Conservation (phyloP, 2,113 vertebrate genomes). For the Gila orcuttii region DNA sequence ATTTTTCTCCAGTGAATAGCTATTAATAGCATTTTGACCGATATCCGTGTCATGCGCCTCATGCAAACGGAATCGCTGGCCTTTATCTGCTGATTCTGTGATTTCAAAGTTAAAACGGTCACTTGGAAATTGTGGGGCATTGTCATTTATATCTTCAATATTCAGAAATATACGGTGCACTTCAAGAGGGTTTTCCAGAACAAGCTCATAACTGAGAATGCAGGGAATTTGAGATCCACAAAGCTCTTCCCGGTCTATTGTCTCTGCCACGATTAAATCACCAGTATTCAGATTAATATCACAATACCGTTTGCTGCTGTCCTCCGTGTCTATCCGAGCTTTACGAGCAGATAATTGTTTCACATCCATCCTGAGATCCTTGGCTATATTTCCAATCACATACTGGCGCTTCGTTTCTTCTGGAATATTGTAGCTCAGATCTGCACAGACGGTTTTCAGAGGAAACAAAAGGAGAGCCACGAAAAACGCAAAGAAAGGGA, state of each 20-base stretch:
- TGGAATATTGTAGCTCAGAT: slow-evolving; percentile 53
- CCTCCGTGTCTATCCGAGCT: slow-evolving; percentile 47
- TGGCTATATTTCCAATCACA: slow-evolving; percentile 57
- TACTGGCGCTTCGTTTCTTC: slow-evolving; percentile 52
- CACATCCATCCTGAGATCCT: slow-evolving; percentile 46
- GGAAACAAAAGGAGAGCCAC: slow-evolving; percentile 40
- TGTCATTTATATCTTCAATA: slow-evolving; percentile 76
- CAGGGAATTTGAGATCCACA: slow-evolving; percentile 49
- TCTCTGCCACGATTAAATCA: slow-evolving; percentile 52
- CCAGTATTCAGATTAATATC: slow-evolving; percentile 53
- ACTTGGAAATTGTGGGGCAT: slow-evolving; percentile 56
- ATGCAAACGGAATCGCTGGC: slow-evolving; percentile 67
- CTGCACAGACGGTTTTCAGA: background rate
- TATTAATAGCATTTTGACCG: slow-evolving; percentile 68
- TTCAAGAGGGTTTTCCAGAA: slow-evolving; percentile 65
- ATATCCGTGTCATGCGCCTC: slow-evolving; percentile 72
- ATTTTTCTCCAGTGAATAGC: slow-evolving; percentile 48
- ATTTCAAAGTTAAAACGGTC: slow-evolving; percentile 63
- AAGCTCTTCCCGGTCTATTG: slow-evolving; percentile 52
- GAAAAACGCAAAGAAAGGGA: background rate
- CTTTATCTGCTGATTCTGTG: slow-evolving; percentile 64
- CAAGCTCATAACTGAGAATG: slow-evolving; percentile 50
- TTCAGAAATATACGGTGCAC: slow-evolving; percentile 61
- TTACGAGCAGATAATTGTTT: slow-evolving; percentile 47
- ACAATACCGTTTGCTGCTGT: slow-evolving; percentile 46